These are phyloP conservation scores for Ciconia stormi DNA, from an alignment of 2,113 vertebrate species.

Conservation along the genomic window DNA sequence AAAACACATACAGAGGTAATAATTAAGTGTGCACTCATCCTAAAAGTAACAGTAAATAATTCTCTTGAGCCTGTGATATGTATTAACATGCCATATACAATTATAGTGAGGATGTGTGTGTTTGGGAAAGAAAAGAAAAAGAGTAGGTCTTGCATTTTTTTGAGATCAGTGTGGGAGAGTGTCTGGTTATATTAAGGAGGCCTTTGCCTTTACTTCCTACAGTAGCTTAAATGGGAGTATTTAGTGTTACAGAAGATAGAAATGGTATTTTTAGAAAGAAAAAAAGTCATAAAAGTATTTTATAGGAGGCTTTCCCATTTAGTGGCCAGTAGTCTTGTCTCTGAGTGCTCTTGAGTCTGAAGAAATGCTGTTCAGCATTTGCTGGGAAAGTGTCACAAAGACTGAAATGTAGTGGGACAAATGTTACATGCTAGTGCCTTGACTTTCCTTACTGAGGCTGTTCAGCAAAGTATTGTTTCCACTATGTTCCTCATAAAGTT, in stretches of 20 bases:
- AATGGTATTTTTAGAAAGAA: not conserved
- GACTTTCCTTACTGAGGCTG: not conserved
- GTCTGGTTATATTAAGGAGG: not conserved
- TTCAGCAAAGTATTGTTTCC: not conserved
- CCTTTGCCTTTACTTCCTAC: not conserved
- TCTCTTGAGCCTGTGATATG: not conserved
- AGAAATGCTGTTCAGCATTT: not conserved
- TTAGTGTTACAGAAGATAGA: not conserved
- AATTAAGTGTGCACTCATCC: not conserved
- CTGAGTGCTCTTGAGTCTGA: not conserved
- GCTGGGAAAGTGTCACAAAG: not conserved
- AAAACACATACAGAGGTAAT: not conserved
- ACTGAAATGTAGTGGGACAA: not conserved
- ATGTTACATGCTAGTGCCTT: not conserved
- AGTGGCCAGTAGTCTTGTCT: not conserved
- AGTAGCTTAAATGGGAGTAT: not conserved
- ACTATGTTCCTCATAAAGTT: not conserved
- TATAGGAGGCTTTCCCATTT: not conserved
- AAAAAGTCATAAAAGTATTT: not conserved
- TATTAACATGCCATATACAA: not conserved
- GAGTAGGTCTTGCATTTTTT: not conserved
- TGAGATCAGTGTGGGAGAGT: not conserved
- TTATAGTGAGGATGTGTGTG: not conserved
- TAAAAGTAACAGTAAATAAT: not conserved
- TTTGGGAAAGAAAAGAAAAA: not conserved